These are phyloP conservation scores for Anomalospiza imberbis DNA, from an alignment of 2,797 vertebrate genomes.

Conservation along the genomic window DNA sequence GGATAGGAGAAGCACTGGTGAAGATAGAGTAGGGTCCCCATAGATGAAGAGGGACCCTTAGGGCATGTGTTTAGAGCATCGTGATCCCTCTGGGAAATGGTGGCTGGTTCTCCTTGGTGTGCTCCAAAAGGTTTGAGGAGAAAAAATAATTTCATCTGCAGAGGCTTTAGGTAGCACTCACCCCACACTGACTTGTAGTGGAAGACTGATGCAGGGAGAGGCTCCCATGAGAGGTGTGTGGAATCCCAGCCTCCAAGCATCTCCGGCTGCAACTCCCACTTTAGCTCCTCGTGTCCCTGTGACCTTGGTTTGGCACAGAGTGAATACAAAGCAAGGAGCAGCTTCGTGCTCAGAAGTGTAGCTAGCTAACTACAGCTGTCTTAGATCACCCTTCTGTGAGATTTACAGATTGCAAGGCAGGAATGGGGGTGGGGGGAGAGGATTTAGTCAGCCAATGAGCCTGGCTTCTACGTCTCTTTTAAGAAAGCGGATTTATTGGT, in stretches of 20 bases:
- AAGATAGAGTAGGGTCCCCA: background rate
- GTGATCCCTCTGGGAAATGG: background rate
- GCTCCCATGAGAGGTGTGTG: background rate
- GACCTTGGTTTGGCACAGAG: conserved; percentile 9
- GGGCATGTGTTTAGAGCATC: background rate
- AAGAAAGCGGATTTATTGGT: conserved; percentile 66
- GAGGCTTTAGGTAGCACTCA: background rate
- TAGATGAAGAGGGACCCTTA: background rate
- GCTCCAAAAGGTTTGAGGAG: background rate
- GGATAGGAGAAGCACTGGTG: background rate
- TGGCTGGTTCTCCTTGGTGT: background rate
- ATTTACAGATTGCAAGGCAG: conserved; percentile 55
- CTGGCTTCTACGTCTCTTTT: conserved; percentile 49
- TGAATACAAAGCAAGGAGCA: background rate
- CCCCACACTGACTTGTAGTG: background rate
- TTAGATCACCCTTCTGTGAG: conserved; percentile 21
- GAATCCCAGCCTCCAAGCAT: background rate
- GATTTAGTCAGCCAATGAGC: conserved; percentile 57
- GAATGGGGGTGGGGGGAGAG: conserved; percentile 30
- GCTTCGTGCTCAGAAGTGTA: background rate
- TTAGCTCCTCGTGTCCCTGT: background rate
- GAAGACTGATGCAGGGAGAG: background rate
- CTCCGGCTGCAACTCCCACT: background rate
- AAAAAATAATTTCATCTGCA: background rate
- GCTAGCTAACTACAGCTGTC: conserved; percentile 23